Evolutionary conservation across 2,888 invertebrate species (phyloP).

Genomic region (Pteria penguin): DNA sequence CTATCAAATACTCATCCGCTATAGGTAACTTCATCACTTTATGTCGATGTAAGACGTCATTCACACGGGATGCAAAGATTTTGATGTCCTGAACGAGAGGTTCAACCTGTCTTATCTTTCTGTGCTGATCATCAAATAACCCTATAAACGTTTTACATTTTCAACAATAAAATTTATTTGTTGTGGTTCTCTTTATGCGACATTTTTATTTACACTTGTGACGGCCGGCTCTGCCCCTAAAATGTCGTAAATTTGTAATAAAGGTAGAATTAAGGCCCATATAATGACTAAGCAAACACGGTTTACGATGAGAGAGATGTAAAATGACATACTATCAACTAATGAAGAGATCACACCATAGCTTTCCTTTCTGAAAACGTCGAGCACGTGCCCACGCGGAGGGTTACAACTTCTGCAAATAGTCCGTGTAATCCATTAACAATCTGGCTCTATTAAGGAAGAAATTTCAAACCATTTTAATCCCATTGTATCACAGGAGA

Average conservation of each 20-base stretch:
- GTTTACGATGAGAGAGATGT: slow-evolving; percentile 22
- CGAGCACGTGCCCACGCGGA: neutral
- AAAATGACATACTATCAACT: slow-evolving; percentile 16
- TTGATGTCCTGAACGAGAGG: no score
- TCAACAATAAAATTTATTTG: slow-evolving; percentile 30
- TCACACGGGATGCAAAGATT: no score
- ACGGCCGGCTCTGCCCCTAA: slow-evolving; percentile 31
- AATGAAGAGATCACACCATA: neutral
- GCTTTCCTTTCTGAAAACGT: neutral
- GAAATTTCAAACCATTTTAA: no score
- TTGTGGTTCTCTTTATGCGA: slow-evolving; percentile 14
- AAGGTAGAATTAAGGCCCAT: slow-evolving; percentile 18
- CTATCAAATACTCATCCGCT: no score
- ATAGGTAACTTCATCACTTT: no score
- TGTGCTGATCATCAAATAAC: slow-evolving; percentile 2
- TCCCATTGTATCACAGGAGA: no score
- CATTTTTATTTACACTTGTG: slow-evolving; percentile 23
- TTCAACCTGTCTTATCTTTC: neutral
- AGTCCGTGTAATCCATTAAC: no score
- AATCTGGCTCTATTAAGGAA: no score
- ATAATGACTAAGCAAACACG: slow-evolving; percentile 24
- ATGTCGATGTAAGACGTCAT: no score
- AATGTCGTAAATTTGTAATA: slow-evolving; percentile 35
- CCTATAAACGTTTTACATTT: slow-evolving; percentile 23
- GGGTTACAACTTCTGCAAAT: no score